Base-by-base conservation (phyloP, 2,797 vertebrate species). In the Podarcis lilfordi region DNA sequence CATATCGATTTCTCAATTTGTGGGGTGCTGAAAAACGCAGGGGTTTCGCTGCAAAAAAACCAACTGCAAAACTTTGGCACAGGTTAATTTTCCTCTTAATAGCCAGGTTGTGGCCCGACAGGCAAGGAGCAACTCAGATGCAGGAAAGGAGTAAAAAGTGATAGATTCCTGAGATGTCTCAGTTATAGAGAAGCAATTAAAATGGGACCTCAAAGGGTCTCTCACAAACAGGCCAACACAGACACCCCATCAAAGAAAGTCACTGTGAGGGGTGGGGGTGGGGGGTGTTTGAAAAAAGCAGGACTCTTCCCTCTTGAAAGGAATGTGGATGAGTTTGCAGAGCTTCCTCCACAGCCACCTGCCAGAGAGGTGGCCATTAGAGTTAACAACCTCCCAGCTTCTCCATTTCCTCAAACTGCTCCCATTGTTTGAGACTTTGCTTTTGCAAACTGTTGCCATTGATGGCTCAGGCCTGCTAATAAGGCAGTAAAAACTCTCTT, bases 261-360 rank as follows among this genome's bases (percentile, higher is more conserved):
- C 82, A 94, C 93, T 94, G 90, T 93, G 84, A 84, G 5, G 8
- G 91, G 80, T 71, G 91, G 88, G 85, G 89, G 55, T 85, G 89
- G 55, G 88, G 0, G 40, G 40, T 5, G 40, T 40, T 19, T 55
- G 50, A 29, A 19, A 78, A 69, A 91, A 93, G 96, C 95, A 94
- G 92, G 92, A 86, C 97, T 97, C 95, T 89, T 76, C 8, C 40
- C 84, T 91, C 90, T 93, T 78, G 95, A 95, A 94, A 82, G 88
- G 94, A 96, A 95, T 91, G 92, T 80, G 92, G 97, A 96, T 92
- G 95, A 97, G 96, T 96, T 96, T 96, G 95, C 80, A 87, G 91
- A 45, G 19, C 55, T 86, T 88, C 23, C 50, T 27, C 1, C 84
- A 64, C 81, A 72, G 90, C 66, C 91, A 87, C 88, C 32, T 87